phyloP scores from a whole-genome alignment of 23 tunicate species.

The Styela plicata region DNA sequence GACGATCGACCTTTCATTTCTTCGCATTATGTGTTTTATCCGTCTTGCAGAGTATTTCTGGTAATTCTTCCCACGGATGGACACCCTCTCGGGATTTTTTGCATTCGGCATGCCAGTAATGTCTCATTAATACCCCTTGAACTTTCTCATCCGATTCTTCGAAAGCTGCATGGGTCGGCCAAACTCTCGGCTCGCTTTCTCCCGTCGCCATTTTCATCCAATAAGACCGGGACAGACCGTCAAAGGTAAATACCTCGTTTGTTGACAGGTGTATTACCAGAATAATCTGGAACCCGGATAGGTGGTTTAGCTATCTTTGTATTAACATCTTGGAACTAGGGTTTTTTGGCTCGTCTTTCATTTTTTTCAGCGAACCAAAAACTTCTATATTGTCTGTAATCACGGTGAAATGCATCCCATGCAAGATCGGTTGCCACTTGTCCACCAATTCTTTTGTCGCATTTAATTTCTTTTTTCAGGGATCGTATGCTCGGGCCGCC shows the following conservation, averaged over 20 bases:
- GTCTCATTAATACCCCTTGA: neutral
- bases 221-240: conserved; percentile 15
- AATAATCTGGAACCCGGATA: conserved; percentile 7
- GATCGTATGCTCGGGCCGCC: neutral
- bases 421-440: neutral
- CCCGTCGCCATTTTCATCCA: conserved; percentile 27
- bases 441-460: neutral
- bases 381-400: conserved; percentile 1
- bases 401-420: neutral
- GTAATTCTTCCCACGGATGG: neutral
- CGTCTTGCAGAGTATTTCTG: neutral
- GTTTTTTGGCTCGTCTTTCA: neutral
- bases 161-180: neutral
- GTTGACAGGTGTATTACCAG: neutral
- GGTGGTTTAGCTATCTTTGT: conserved; percentile 16
- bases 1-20: no score
- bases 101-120: neutral
- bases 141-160: neutral
- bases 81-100: neutral
- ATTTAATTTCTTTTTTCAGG: neutral
- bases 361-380: neutral
- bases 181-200: neutral
- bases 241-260: conserved; percentile 7
- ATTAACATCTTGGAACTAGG: neutral
- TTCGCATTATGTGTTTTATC: no score